Conservation (phyloP, 2,113 vertebrate species). For the Phoenicopterus ruber region DNA sequence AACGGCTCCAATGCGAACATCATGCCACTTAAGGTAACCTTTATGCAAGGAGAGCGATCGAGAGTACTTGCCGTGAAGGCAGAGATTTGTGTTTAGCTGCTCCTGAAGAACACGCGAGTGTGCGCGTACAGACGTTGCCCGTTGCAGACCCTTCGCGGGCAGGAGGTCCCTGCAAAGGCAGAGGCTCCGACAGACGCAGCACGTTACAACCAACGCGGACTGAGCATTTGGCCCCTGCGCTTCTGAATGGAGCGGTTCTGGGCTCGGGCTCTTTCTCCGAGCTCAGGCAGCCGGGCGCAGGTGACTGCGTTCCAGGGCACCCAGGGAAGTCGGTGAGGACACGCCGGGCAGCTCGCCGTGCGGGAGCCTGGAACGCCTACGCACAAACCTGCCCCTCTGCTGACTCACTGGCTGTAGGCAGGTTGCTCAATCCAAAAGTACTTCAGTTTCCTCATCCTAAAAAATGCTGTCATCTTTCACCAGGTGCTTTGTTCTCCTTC, state of each 20-base stretch:
- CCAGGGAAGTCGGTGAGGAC: rapidly evolving
- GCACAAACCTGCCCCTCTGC: not conserved
- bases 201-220: rapidly evolving
- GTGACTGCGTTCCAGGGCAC: not conserved
- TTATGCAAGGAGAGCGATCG: rapidly evolving
- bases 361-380: not conserved
- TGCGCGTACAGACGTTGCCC: rapidly evolving
- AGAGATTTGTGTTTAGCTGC: rapidly evolving
- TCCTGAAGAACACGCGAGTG: rapidly evolving
- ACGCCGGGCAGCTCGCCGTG: not conserved
- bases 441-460: not conserved
- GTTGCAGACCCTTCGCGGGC: not conserved
- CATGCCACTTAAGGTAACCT: conserved; percentile 88
- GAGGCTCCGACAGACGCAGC: not conserved
- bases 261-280: not conserved
- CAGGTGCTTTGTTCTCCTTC: conserved; percentile 24
- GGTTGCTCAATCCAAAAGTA: conserved; percentile 7
- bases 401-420: not conserved
- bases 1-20: conserved; percentile 95
- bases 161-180: not conserved
- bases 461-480: not conserved
- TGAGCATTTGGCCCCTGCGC: rapidly evolving
- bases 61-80: not conserved
- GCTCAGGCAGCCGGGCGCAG: not conserved
- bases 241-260: rapidly evolving